phyloP scores from a whole-genome alignment of 2,888 invertebrate species.

The Agonum fuliginosum region DNA sequence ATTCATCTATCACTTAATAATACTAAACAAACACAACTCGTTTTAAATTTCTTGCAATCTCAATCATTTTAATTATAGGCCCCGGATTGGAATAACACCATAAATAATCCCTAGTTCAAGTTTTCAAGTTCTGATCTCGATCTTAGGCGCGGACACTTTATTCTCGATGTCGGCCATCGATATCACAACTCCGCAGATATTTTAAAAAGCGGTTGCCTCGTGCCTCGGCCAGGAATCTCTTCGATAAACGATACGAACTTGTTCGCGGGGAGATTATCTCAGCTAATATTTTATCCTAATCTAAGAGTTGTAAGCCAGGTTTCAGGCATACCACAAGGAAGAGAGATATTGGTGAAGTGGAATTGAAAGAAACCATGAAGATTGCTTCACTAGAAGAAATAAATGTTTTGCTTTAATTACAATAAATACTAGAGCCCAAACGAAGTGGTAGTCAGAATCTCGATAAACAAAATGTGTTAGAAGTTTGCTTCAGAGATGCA shows the following conservation, averaged over 20 bases:
- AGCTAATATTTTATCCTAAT: conserved; percentile 28
- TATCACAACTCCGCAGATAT: conserved; percentile 2
- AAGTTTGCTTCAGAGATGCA: too few relatives aligned
- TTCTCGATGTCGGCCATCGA: conserved; percentile 31
- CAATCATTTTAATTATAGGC: conserved; percentile 30
- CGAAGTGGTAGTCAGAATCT: too few relatives aligned
- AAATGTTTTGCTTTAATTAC: too few relatives aligned
- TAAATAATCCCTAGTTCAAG: conserved; percentile 17
- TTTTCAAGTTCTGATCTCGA: conserved; percentile 23
- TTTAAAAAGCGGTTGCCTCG: neutral
- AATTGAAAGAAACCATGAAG: neutral
- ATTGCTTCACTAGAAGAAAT: too few relatives aligned
- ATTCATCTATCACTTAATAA: conserved; percentile 8
- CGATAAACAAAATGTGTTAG: too few relatives aligned
- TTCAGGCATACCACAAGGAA: neutral
- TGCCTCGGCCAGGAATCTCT: conserved; percentile 1
- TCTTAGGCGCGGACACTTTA: conserved; percentile 36
- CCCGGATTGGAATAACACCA: conserved; percentile 1
- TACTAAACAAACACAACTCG: conserved; percentile 4
- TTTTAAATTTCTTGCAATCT: conserved; percentile 1
- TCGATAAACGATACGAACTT: neutral
- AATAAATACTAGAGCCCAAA: too few relatives aligned
- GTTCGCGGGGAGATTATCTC: neutral
- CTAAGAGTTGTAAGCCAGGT: neutral
- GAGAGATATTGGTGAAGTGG: neutral